Base-by-base conservation (phyloP, 2,797 vertebrate genomes). In the Spinibarbus caldwelli region DNA sequence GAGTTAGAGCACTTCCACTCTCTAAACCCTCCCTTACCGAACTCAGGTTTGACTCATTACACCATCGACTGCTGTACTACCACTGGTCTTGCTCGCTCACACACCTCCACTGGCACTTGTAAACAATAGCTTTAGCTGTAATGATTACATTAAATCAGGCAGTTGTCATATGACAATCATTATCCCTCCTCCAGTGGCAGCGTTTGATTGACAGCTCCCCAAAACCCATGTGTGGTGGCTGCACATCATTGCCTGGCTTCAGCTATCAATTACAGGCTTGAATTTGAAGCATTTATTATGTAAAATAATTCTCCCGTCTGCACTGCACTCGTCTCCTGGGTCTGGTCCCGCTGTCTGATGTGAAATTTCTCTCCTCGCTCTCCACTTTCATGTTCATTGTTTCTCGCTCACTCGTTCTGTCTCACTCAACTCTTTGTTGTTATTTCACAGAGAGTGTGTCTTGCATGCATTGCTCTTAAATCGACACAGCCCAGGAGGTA, bases 221-320 rank as follows among this genome's bases (percentile, higher is more conserved):
- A 83, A 85, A 88, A 86, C 85, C 70, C 86, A 80, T 80, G 72
- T 71, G 85, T 85, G 85, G 86, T 45, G 80, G 75, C 93, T 85
- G 52, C 54, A 91, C 86, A 92, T 91, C 92, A 90, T 92, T 83
- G 83, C 94, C 95, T 94, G 95, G 95, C 95, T 95, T 95, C 95
- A 92, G 96, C 96, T 97, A 98, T 98, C 97, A 98, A 97, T 98
- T 98, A 97, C 96, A 90, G 95, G 94, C 95, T 87, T 96, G 96
- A 97, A 97, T 97, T 96, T 95, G 95, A 97, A 97, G 96, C 96
- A 94, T 96, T 96, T 96, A 97, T 97, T 97, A 97, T 97, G 97
- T 97, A 97, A 97, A 98, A 96, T 97, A 98, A 97, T 95, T 96
- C 96, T 96, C 93, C 94, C 95, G 93, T 86, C 93, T 85, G 77